phyloP scores from a whole-genome alignment of 2,888 invertebrate genomes.

The Entomobrya multifasciata region DNA sequence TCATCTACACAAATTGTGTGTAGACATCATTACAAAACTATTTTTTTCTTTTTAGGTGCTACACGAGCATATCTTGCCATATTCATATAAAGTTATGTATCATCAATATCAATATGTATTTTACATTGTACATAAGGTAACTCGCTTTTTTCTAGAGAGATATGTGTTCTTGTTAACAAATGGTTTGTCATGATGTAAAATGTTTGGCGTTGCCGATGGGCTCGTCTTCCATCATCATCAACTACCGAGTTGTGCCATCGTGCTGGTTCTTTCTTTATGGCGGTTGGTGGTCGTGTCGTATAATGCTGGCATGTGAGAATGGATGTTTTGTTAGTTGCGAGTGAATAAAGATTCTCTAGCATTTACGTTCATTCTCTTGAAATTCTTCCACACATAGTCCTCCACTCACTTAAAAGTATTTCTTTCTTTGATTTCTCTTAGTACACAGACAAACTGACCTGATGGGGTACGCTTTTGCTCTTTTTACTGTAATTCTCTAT shows the following conservation, averaged over 20 bases:
- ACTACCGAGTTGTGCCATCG: neutral
- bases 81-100: too few species aligned
- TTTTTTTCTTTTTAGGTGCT: too few species aligned
- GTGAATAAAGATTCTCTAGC: constrained; percentile 53
- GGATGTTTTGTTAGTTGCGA: neutral
- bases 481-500: neutral
- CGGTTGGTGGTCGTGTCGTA: neutral
- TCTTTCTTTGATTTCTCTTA: constrained; percentile 9
- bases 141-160: neutral
- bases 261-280: neutral
- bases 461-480: neutral
- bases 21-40: too few species aligned
- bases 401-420: too few species aligned
- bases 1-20: too few species aligned
- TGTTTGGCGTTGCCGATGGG: constrained; percentile 9
- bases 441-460: neutral
- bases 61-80: too few species aligned
- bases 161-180: constrained; percentile 41
- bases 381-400: constrained; percentile 1
- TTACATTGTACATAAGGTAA: neutral
- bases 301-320: neutral
- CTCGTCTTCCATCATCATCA: constrained; percentile 16
- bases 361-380: constrained; percentile 43
- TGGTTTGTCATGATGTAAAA: constrained; percentile 54
- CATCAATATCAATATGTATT: constrained; percentile 12